Conservation (phyloP, 2,113 vertebrate species). For the Poeciliopsis turrubarensis region DNA sequence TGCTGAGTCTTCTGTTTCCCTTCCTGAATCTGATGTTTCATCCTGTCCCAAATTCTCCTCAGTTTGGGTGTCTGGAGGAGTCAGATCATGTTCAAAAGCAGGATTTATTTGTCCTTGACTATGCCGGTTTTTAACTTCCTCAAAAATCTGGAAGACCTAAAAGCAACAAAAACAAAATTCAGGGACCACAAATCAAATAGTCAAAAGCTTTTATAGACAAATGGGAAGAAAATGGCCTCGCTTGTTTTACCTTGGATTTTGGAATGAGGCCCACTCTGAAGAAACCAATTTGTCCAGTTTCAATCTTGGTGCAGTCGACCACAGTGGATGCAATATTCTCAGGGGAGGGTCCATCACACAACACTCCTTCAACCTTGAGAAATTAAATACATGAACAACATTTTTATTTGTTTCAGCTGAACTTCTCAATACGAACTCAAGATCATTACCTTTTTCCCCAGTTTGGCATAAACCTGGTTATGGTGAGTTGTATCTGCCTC, state of each 20-base stretch:
- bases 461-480: conserved; percentile 90
- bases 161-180: not conserved
- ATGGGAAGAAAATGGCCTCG: not conserved
- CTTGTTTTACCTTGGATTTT: conserved; percentile 85
- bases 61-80: conserved; percentile 14
- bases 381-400: not conserved
- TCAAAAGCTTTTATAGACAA: not conserved
- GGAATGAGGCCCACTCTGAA: conserved; percentile 89
- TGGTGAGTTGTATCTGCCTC: conserved; percentile 93
- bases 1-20: conserved; percentile 20
- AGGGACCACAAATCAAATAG: not conserved
- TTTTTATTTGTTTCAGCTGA: not conserved
- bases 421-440: conserved; percentile 1
- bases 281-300: conserved; percentile 85
- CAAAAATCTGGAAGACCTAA: conserved; percentile 88
- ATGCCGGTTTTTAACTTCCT: conserved; percentile 82
- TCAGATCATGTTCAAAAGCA: conserved; percentile 69
- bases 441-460: conserved; percentile 84
- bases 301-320: conserved; percentile 91
- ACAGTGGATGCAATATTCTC: conserved; percentile 92
- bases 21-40: conserved; percentile 6
- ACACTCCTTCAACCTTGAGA: conserved; percentile 86
- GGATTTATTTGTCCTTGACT: conserved; percentile 59
- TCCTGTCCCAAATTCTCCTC: conserved; percentile 2
- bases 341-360: conserved; percentile 89